Evolutionary conservation across 2,113 vertebrate species (phyloP), one percentile per base, ranked within the genome.

Genomic region (Chrysemys picta): DNA sequence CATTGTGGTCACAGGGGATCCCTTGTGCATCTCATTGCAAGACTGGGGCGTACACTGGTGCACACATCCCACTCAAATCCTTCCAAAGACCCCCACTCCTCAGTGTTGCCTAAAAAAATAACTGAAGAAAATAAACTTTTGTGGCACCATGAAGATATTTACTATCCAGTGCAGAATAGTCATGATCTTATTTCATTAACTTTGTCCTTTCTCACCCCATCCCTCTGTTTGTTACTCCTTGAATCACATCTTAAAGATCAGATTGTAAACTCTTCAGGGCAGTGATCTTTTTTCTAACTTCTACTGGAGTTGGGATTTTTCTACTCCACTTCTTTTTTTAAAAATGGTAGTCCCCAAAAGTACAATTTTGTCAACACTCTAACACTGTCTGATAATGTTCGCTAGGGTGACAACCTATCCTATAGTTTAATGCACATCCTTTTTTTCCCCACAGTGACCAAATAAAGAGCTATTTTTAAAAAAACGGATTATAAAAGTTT

Each of bases 161-260:
- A 72, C 72, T 21, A 65, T 27, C 52, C 76, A 12, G 12, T 25
- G 12, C 7, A 24, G 35, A 85, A 8, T 1, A 50, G 13, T 49
- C 52, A 84, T 57, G 12, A 24, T 35, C 10, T 7, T n/a, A 69
- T 50, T 90, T 31, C n/a, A 89, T 80, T 13, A 42, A 6, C 27
- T 57, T 85, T 85, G 84, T 19, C n/a, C 22, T 45, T 35, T n/a
- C 38, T 59, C 42, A 27, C 29, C 56, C 12, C 10, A 38, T 59
- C 17, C 5, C 27, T 82, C 78, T 79, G 35, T 0, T 21, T 69
- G 8, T 45, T 24, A 5, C 42, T 4, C 82, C 47, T 62, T 2
- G 65, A 91, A 47, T 19, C 82, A 72, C 65, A 42, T 27, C 9
- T 56, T 89, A 84, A 65, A 95, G 72, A 29, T 87, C 81, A 57